A percentile compares a stretch with the other conserved stretches of the same genome.
phyloP scores from a whole-genome alignment of 2,888 invertebrate genomes.

The Perizoma affinitatum region DNA sequence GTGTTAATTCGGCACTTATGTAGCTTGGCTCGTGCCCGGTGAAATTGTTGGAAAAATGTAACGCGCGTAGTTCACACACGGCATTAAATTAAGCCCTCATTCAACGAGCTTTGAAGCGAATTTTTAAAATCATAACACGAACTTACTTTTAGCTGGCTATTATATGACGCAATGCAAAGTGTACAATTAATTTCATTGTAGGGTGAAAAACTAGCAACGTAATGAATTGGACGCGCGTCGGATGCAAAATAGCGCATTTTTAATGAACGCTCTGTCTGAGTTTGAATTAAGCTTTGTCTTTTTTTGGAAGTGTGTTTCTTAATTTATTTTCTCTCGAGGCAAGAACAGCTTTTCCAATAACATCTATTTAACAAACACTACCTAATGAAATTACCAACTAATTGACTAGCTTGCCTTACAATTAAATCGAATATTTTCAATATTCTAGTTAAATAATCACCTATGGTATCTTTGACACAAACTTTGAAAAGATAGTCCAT shows the following conservation, averaged over 20 bases:
- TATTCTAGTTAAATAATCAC: no score
- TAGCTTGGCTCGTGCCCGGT: conserved; percentile 52
- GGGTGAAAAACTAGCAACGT: conserved; percentile 27
- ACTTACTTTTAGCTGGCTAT: conserved; percentile 42
- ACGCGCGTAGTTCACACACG: conserved; percentile 51
- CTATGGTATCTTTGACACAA: no score
- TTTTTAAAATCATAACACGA: conserved; percentile 50
- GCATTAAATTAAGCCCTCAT: conserved; percentile 64
- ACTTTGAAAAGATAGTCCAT: no score
- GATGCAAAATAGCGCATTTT: conserved; percentile 31
- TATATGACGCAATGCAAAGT: conserved; percentile 39
- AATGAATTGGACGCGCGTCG: conserved; percentile 33
- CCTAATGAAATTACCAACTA: neutral
- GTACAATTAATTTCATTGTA: conserved; percentile 30
- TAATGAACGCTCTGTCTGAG: conserved; percentile 18
- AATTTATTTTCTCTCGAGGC: neutral
- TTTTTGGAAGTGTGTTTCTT: conserved; percentile 4
- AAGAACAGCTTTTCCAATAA: no score
- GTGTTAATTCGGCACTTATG: conserved; percentile 66
- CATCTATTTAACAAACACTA: no score
- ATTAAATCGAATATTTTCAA: no score
- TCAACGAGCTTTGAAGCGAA: conserved; percentile 42
- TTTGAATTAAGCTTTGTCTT: conserved; percentile 11
- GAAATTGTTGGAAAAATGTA: conserved; percentile 60
- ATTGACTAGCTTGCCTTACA: neutral